Conservation (phyloP, 2,888 invertebrate species). For the Leucania comma region DNA sequence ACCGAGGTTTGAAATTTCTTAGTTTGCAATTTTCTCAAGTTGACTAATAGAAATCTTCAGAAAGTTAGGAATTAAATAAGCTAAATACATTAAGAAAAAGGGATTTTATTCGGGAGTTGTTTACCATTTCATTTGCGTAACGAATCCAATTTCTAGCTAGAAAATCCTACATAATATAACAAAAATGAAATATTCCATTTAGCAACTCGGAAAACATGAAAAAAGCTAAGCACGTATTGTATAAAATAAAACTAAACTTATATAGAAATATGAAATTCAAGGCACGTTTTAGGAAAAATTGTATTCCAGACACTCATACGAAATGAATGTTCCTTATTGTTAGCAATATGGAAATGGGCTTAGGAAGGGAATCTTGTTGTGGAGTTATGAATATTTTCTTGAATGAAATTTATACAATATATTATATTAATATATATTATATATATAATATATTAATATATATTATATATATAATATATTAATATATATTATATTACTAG, state of each 20-base stretch:
- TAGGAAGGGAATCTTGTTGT: slow-evolving; percentile 10
- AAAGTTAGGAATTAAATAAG: neutral
- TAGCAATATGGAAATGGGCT: slow-evolving; percentile 48
- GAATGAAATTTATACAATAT: slow-evolving; percentile 24
- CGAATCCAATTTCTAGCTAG: slow-evolving; percentile 23
- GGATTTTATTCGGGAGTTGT: neutral
- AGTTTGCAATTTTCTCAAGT: neutral
- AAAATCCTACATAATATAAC: slow-evolving; percentile 8
- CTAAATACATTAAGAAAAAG: neutral
- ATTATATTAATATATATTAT: neutral
- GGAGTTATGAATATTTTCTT: slow-evolving; percentile 33
- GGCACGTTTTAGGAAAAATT: slow-evolving; percentile 62
- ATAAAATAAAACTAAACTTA: slow-evolving; percentile 55
- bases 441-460: too few species aligned
- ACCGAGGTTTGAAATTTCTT: neutral
- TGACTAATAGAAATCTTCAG: neutral
- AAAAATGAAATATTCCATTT: slow-evolving; percentile 44
- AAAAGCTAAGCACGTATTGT: slow-evolving; percentile 57
- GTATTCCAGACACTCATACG: slow-evolving; percentile 59
- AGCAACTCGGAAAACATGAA: slow-evolving; percentile 33
- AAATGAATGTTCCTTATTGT: slow-evolving; percentile 56
- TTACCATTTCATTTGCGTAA: neutral
- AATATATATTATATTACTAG: too few species aligned
- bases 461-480: too few species aligned
- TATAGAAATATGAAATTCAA: slow-evolving; percentile 58